Evolutionary conservation across 2,113 vertebrate species (phyloP).

Genomic region (Bothrops jararaca): DNA sequence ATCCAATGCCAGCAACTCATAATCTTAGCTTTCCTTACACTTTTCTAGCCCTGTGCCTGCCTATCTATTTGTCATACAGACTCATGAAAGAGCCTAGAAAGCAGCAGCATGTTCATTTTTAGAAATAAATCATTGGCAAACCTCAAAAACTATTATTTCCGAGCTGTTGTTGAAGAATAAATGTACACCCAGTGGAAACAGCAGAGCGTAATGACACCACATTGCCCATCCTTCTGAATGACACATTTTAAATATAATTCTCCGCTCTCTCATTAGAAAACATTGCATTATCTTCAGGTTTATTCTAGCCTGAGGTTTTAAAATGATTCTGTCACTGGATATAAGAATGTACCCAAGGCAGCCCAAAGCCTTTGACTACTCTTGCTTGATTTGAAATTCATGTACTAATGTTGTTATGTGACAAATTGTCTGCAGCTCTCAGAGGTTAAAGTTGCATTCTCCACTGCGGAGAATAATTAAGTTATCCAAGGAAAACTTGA

Average conservation of each 20-base stretch:
- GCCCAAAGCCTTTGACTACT: conserved; percentile 9
- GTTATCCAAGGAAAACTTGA: conserved; percentile 2
- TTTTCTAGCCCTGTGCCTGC: not conserved
- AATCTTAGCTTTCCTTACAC: not conserved
- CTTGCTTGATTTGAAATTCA: conserved; percentile 38
- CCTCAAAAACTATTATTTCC: not conserved
- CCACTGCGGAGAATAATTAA: conserved; percentile 31
- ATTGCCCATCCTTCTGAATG: conserved; percentile 29
- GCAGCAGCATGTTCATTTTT: conserved; percentile 25
- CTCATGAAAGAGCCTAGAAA: not conserved
- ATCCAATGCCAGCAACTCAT: not conserved
- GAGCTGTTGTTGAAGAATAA: conserved; percentile 29
- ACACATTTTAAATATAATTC: conserved; percentile 42
- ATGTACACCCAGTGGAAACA: not conserved
- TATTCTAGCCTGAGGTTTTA: conserved; percentile 46
- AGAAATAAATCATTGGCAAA: conserved; percentile 24
- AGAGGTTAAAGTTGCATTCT: conserved; percentile 20
- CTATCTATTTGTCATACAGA: not conserved
- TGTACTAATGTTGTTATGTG: conserved; percentile 31
- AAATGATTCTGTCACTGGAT: conserved; percentile 40
- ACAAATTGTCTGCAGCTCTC: conserved; percentile 29
- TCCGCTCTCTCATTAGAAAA: conserved; percentile 23
- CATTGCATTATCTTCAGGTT: conserved; percentile 27
- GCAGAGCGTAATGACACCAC: not conserved
- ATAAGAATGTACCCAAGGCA: conserved; percentile 22